Evolutionary conservation across 2,113 vertebrate genomes (phyloP).

Genomic region (Empidonax traillii): DNA sequence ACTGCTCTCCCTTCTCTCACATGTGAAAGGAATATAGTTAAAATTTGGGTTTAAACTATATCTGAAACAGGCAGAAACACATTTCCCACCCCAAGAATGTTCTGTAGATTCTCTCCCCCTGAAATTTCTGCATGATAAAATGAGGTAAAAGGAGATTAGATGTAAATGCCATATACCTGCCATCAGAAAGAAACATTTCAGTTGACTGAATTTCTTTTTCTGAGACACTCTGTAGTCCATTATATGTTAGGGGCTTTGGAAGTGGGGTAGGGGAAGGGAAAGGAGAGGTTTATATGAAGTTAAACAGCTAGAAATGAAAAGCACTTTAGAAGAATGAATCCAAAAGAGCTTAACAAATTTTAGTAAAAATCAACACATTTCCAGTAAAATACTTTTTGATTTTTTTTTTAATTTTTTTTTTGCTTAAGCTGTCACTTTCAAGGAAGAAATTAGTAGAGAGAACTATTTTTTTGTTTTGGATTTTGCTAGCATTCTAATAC

Average conservation of each 20-base stretch:
- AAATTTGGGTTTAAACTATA: not conserved
- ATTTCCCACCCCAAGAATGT: not conserved
- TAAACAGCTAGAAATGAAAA: not conserved
- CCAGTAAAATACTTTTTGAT: not conserved
- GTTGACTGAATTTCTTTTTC: not conserved
- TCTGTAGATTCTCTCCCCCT: not conserved
- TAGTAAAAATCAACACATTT: not conserved
- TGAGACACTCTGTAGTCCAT: not conserved
- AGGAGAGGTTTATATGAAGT: not conserved
- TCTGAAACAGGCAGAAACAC: not conserved
- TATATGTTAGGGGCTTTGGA: not conserved
- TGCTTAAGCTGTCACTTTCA: not conserved
- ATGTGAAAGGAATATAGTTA: not conserved
- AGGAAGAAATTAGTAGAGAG: not conserved
- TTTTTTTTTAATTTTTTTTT: not conserved
- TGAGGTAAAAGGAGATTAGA: not conserved
- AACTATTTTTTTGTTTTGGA: not conserved
- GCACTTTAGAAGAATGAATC: not conserved
- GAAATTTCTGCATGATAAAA: not conserved
- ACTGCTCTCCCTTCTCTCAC: not conserved
- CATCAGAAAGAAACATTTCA: not conserved
- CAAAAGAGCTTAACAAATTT: not conserved
- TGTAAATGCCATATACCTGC: not conserved
- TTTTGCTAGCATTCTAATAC: not conserved
- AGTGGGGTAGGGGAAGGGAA: not conserved